phyloP scores from a whole-genome alignment of 2,888 invertebrate species.

The Pediacus dermestoides region DNA sequence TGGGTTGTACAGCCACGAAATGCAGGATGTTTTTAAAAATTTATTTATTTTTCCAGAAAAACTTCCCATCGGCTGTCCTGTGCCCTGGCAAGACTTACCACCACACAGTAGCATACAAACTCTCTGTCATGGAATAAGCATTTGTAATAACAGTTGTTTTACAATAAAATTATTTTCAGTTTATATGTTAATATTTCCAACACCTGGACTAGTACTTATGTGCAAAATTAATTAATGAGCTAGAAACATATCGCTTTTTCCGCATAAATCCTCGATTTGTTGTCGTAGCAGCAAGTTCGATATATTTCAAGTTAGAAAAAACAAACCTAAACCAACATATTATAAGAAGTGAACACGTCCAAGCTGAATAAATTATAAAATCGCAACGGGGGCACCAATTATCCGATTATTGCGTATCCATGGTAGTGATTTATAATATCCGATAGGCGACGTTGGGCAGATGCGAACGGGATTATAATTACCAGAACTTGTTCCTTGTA shows the following conservation, averaged over 20 bases:
- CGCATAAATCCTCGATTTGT: too few relatives aligned
- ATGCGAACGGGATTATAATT: conserved; percentile 28
- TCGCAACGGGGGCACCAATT: conserved; percentile 34
- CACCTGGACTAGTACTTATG: too few relatives aligned
- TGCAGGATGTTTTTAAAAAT: conserved; percentile 7
- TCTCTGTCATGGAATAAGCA: conserved; percentile 29
- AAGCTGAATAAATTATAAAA: conserved; percentile 30
- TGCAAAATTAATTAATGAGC: too few relatives aligned
- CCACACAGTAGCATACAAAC: conserved; percentile 53
- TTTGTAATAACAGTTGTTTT: too few relatives aligned
- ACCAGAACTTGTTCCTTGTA: conserved; percentile 24
- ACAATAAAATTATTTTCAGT: too few relatives aligned
- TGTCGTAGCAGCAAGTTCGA: too few relatives aligned
- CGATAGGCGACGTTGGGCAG: conserved; percentile 22
- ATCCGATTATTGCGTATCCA: conserved; percentile 32
- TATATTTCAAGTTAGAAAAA: too few relatives aligned
- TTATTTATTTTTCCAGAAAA: conserved; percentile 55
- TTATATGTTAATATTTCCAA: not conserved
- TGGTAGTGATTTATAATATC: conserved; percentile 32
- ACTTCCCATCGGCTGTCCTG: conserved; percentile 71
- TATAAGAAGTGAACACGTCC: conserved; percentile 8
- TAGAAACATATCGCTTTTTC: too few relatives aligned
- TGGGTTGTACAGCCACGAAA: conserved; percentile 3
- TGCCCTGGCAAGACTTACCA: conserved; percentile 69
- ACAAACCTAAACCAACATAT: too few relatives aligned